Evolutionary conservation across 2,888 invertebrate species (phyloP), one percentile per base, ranked within the genome.

Genomic region (Malachius bipustulatus): DNA sequence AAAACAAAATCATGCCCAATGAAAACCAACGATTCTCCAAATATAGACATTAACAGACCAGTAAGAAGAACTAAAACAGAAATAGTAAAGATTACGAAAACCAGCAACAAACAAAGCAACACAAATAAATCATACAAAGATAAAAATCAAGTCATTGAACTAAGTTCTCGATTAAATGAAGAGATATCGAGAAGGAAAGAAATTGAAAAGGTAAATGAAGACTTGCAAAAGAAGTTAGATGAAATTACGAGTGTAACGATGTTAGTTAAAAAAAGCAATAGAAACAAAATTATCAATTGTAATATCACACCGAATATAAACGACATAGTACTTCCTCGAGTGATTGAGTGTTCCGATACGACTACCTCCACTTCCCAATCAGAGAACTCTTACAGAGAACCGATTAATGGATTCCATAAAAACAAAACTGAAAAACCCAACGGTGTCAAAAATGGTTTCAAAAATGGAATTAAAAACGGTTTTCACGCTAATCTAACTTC

Each of bases 161-260:
- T 77, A 11, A 73, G 75, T 49, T 69, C 71, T 36, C 71, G 75
- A 56, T 54, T 77, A 3, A 69, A 72, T 41, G 69, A 70, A 27
- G 77, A 78, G 57, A 71, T 71, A 24, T 63, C 66, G 1, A 67
- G 71, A 44, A 64, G 77, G n/a, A 69, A 70, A 43, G 70, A 75
- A 53, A 67, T 73, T 2, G 77, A 77, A 50, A 69, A 69, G 45
- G 54, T 73, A 16, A 77, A 76, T 50, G 60, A 66, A 39, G 71
- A 71, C 48, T 61, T 79, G 3, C 70, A 73, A 33, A 62, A 68
- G 11, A 73, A 75, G 57, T 65, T 78, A 50, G 66, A 71, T 46
- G 64, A 67, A 36, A 62, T 71, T 4, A 67, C 68, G 43, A 47
- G 48, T 4, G 37, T 34, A 10, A 42, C 42, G 8, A 41, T n/a